Percentiles rank a stretch among this genome's conserved stretches.
Conservation (phyloP, 2,113 vertebrate species). For the Nesospiza acunhae region DNA sequence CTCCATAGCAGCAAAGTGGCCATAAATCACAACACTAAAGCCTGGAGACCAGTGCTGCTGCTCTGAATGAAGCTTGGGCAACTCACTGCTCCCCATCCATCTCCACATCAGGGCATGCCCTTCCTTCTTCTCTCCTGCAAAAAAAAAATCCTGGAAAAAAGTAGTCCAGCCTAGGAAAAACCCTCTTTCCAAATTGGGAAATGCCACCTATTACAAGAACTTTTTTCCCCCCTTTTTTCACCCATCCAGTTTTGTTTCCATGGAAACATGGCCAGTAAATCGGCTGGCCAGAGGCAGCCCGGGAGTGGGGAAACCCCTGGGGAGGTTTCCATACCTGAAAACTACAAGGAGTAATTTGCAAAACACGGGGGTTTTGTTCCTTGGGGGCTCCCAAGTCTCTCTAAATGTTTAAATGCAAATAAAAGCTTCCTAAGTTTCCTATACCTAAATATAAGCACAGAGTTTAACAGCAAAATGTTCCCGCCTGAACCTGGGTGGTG, state of each 20-base stretch:
- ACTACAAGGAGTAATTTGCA: conserved; percentile 40
- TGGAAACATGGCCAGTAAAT: conserved; percentile 2
- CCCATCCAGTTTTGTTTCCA: conserved; percentile 26
- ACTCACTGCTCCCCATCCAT: not conserved
- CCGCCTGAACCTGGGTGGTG: not conserved
- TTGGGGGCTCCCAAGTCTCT: not conserved
- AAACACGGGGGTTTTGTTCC: conserved; percentile 22
- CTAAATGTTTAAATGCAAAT: not conserved
- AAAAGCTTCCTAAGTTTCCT: not conserved
- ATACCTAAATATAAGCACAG: not conserved
- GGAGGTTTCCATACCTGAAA: conserved; percentile 24
- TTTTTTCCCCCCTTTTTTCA: not conserved
- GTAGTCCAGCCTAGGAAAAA: not conserved
- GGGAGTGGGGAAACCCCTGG: not conserved
- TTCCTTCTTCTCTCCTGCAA: not conserved
- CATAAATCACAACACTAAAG: not conserved
- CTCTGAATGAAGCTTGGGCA: not conserved
- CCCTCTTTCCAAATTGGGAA: not conserved
- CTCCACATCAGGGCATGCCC: not conserved
- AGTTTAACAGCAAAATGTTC: not conserved
- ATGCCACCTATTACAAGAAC: not conserved
- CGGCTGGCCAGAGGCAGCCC: not conserved
- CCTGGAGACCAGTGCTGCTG: fast-evolving
- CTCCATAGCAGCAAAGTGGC: not conserved
- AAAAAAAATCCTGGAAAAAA: not conserved